phyloP scores from a whole-genome alignment of 1,140 invertebrate species.

The Luehdorfia chinensis region DNA sequence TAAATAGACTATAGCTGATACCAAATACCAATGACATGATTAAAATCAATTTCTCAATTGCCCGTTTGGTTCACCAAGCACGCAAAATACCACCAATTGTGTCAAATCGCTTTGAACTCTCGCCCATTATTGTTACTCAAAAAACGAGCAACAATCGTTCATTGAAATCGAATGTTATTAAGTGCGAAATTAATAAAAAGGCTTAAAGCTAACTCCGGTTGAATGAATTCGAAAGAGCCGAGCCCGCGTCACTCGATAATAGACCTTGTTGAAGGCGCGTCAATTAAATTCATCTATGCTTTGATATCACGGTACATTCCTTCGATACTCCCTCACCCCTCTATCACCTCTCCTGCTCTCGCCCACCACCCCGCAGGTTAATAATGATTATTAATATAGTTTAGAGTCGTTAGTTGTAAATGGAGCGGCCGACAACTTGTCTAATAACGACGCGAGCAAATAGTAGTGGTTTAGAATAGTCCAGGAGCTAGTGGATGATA shows the following conservation, averaged over 20 bases:
- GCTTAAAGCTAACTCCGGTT: conserved; percentile 33
- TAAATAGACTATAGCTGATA: no score
- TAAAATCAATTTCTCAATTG: neutral
- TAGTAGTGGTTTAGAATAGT: conserved; percentile 40
- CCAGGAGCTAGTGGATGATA: conserved; percentile 17
- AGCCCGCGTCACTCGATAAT: conserved; percentile 30
- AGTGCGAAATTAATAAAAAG: conserved; percentile 59
- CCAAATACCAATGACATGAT: neutral
- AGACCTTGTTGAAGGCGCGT: conserved; percentile 38
- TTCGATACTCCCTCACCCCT: conserved; percentile 28
- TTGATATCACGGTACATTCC: conserved; percentile 38
- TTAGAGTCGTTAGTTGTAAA: conserved; percentile 59
- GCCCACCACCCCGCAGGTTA: conserved; percentile 33
- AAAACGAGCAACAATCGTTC: conserved; percentile 35
- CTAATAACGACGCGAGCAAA: conserved; percentile 59
- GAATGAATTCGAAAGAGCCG: conserved; percentile 37
- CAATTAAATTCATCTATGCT: conserved; percentile 57
- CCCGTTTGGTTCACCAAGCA: neutral
- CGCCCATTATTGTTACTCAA: conserved; percentile 30
- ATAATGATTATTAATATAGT: conserved; percentile 69
- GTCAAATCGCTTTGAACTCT: conserved; percentile 6
- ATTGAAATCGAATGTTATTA: conserved; percentile 49
- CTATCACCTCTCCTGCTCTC: conserved; percentile 19
- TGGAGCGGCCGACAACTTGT: conserved; percentile 56
- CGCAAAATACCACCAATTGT: neutral